Conservation (phyloP, 1,140 invertebrate species). For the Acarapis woodi region DNA sequence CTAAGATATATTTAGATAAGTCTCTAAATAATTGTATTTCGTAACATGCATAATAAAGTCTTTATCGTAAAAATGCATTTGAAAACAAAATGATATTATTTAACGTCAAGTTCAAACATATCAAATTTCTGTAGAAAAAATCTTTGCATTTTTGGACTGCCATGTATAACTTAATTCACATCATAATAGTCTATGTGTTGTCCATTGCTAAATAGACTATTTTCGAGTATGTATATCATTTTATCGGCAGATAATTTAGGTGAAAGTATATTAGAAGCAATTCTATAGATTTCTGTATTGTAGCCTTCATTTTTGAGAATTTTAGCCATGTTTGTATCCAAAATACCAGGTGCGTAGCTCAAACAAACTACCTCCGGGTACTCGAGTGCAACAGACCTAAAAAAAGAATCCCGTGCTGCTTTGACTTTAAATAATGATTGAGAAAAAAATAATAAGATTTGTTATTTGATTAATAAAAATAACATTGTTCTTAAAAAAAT, state of each 20-base stretch:
- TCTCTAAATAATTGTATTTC: too few relatives aligned
- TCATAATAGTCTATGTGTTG: conserved; percentile 67
- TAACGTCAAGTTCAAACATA: too few relatives aligned
- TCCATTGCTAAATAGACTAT: conserved; percentile 43
- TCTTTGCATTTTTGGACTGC: too few relatives aligned
- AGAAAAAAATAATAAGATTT: background rate
- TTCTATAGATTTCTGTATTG: conserved; percentile 27
- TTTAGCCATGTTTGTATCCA: conserved; percentile 65
- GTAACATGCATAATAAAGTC: too few relatives aligned
- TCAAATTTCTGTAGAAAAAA: too few relatives aligned
- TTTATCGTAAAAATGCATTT: too few relatives aligned
- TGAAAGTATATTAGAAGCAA: conserved; percentile 29
- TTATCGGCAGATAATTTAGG: conserved; percentile 40
- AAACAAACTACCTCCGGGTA: conserved; percentile 39
- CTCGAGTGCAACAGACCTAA: conserved; percentile 49
- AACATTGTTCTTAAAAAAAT: background rate
- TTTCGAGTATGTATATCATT: conserved; percentile 33
- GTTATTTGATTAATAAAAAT: background rate
- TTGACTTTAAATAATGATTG: conserved; percentile 13
- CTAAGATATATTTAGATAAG: too few relatives aligned
- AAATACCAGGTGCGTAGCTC: conserved; percentile 74
- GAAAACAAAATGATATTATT: too few relatives aligned
- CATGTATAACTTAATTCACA: too few relatives aligned
- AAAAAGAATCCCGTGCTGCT: conserved; percentile 71
- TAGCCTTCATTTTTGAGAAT: conserved; percentile 24